Conservation (phyloP, 2,888 invertebrate genomes). For the Amiota communis region DNA sequence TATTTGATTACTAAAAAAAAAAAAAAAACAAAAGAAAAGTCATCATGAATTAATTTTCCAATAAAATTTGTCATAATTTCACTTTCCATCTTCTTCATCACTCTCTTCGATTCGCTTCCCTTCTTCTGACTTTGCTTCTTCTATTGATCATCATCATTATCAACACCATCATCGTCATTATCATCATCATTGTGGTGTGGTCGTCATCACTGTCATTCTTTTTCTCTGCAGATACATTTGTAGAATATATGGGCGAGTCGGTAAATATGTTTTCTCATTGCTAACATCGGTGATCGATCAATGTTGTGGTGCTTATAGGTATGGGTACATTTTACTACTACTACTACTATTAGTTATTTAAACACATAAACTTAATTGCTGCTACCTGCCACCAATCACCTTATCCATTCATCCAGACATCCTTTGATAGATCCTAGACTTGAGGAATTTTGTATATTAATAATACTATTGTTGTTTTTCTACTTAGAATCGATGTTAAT, state of each 20-base stretch:
- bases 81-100: neutral
- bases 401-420: slow-evolving; percentile 1
- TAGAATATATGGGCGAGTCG: slow-evolving; percentile 80
- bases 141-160: neutral
- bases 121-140: neutral
- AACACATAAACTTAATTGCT: neutral
- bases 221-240: slow-evolving; percentile 69
- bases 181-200: neutral
- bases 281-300: slow-evolving; percentile 81
- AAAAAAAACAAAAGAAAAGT: too few relatives aligned
- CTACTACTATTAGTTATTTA: neutral
- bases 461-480: slow-evolving; percentile 7
- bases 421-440: neutral
- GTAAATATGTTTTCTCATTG: slow-evolving; percentile 81
- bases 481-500: slow-evolving; percentile 83
- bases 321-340: slow-evolving; percentile 58
- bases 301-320: slow-evolving; percentile 83
- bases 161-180: neutral
- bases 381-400: slow-evolving; percentile 23
- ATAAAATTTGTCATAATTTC: neutral
- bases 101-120: too few relatives aligned
- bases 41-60: too few relatives aligned
- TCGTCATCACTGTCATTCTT: slow-evolving; percentile 30
- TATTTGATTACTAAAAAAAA: too few relatives aligned
- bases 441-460: too few relatives aligned